Conservation (phyloP, 2,113 vertebrate genomes). For the Oryzias curvinotus region DNA sequence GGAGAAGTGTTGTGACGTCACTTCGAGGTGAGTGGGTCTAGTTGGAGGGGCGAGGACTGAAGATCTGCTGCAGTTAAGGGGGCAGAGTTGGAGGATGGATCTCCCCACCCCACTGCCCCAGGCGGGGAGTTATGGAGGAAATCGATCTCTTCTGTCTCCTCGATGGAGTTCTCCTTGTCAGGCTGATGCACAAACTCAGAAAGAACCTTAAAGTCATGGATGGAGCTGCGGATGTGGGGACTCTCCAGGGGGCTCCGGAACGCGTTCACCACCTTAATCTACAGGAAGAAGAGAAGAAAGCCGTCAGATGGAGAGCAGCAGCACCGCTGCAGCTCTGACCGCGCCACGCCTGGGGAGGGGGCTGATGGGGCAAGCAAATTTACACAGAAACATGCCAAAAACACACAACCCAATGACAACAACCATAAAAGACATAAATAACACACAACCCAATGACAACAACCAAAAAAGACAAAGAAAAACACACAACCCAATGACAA, state of each 20-base stretch:
- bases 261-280: constrained; percentile 99
- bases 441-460: too few relatives aligned
- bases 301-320: not conserved
- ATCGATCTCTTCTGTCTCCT: constrained; percentile 78
- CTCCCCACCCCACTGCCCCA: constrained; percentile 40
- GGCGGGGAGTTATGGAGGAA: constrained; percentile 60
- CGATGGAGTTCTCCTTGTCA: constrained; percentile 85
- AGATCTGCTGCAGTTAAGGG: not conserved
- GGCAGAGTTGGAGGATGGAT: constrained; percentile 52
- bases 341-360: too few relatives aligned
- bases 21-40: constrained; percentile 49
- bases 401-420: too few relatives aligned
- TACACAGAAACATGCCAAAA: too few relatives aligned
- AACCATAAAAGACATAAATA: too few relatives aligned
- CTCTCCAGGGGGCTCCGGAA: constrained; percentile 96
- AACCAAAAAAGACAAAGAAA: too few relatives aligned
- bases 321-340: too few relatives aligned
- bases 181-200: constrained; percentile 88
- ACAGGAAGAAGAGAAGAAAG: constrained; percentile 12
- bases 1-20: constrained; percentile 39
- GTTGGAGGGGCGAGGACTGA: constrained; percentile 28
- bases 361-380: too few relatives aligned
- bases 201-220: constrained; percentile 97
- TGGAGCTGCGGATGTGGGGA: constrained; percentile 89
- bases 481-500: too few relatives aligned